phyloP scores from a whole-genome alignment of 2,113 vertebrate species.

The Porphyrio hochstetteri region DNA sequence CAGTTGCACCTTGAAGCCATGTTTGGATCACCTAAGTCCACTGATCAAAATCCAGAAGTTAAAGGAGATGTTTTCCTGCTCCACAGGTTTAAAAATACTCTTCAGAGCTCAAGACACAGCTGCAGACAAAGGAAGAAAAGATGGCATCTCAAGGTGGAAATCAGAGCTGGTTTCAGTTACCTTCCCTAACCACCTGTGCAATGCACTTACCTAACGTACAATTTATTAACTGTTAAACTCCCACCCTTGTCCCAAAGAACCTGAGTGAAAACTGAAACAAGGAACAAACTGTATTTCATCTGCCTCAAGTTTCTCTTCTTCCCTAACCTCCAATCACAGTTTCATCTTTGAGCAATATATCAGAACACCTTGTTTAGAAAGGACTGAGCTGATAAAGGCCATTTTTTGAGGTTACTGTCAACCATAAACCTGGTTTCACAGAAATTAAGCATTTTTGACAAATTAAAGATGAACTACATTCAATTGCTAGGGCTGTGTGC shows the following conservation, averaged over 20 bases:
- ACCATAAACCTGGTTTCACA: neutral
- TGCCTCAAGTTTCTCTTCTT: neutral
- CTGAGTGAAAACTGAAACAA: neutral
- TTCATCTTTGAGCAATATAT: neutral
- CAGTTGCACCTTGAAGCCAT: neutral
- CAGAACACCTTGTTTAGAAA: neutral
- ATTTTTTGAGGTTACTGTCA: neutral
- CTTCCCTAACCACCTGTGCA: neutral
- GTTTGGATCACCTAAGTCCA: neutral
- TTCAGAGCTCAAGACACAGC: neutral
- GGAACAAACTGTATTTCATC: neutral
- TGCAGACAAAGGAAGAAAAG: neutral
- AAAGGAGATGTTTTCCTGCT: neutral
- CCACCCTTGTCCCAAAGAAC: neutral
- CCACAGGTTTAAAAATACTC: neutral
- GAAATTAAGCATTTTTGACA: neutral
- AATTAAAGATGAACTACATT: neutral
- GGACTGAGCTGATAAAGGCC: neutral
- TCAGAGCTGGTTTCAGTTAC: neutral
- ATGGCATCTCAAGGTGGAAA: neutral
- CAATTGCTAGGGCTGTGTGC: neutral
- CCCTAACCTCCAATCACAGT: neutral
- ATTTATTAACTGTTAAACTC: neutral
- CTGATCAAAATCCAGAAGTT: neutral
- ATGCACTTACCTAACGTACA: accelerated